These are phyloP conservation scores for Leptonema lineaticorne DNA, from an alignment of 1,140 invertebrate species.

Conservation along the genomic window DNA sequence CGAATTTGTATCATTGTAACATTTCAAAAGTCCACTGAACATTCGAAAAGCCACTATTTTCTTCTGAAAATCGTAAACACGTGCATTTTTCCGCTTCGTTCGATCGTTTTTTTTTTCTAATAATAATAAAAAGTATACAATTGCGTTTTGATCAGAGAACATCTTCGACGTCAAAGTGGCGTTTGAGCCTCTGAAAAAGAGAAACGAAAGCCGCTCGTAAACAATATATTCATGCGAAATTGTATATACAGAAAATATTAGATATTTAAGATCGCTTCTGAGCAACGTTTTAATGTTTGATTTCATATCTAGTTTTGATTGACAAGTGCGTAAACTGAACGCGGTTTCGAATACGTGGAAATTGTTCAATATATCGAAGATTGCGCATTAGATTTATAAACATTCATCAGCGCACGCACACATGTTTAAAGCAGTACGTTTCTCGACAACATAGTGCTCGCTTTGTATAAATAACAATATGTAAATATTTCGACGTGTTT, in stretches of 20 bases:
- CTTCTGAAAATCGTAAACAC: background rate
- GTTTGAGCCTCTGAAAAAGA: background rate
- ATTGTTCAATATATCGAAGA: too few species aligned
- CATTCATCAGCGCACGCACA: too few species aligned
- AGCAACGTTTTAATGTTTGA: background rate
- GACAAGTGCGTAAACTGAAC: background rate
- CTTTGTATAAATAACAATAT: too few species aligned
- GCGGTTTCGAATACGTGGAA: too few species aligned
- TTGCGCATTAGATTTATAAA: too few species aligned
- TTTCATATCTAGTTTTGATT: background rate
- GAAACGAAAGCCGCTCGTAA: background rate
- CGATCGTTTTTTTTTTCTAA: background rate
- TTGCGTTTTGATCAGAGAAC: slow-evolving; percentile 10
- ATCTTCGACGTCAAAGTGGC: slow-evolving; percentile 12
- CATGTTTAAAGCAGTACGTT: too few species aligned
- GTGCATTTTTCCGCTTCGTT: background rate
- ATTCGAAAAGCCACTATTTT: too few species aligned
- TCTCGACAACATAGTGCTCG: too few species aligned
- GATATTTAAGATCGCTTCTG: background rate
- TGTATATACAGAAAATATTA: background rate
- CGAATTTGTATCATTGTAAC: too few species aligned
- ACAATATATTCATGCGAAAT: background rate
- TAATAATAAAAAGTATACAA: background rate
- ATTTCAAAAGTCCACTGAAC: too few species aligned
- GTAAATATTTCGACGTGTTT: too few species aligned